Evolutionary conservation across 2,797 vertebrate genomes (phyloP), one percentile per base, ranked within the genome.

Genomic region (Etheostoma nigrum): DNA sequence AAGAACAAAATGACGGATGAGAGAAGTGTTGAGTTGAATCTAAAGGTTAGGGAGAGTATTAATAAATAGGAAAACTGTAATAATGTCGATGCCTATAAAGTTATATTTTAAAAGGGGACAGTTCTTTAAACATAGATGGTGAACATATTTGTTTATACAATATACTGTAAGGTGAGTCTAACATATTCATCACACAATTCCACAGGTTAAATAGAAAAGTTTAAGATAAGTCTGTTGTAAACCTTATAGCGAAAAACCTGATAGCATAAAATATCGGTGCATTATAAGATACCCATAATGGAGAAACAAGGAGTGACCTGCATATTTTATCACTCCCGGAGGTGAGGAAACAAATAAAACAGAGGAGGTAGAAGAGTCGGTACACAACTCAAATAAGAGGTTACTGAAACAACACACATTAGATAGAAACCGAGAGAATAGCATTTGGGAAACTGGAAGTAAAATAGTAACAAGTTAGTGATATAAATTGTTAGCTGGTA

Each of bases 341-440:
- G 16, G 66, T 60, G 30, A 81, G 1, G 60, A 70, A 76, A 69
- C 42, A 68, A 66, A 76, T 33, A 33, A 76, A 65, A 59, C 27
- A 27, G 19, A 64, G 3, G 11, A 60, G 13, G 10, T 1, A 27
- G 21, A 61, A 42, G 54, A 55, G 30, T 55, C 33, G 27, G 19
- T 36, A 25, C 5, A 13, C 30, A 74, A 55, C 23, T 67, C 48
- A 72, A 48, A 59, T 2, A 55, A 16, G 11, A 48, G 12, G 9
- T 45, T 12, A 67, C 53, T 64, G 49, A 25, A 62, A 45, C 51
- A 69, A 57, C 7, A 64, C 13, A 60, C 11, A 52, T 14, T 59
- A 6, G 2, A 47, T 11, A 44, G 36, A 2, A 60, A 14, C 7
- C 15, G 2, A 44, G 11, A n/a, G 14, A 49, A 49, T 15, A 27